A percentile compares a stretch with the other conserved stretches of the same genome.
Conservation (phyloP, 2,888 invertebrate genomes). For the Cephonodes hylas region DNA sequence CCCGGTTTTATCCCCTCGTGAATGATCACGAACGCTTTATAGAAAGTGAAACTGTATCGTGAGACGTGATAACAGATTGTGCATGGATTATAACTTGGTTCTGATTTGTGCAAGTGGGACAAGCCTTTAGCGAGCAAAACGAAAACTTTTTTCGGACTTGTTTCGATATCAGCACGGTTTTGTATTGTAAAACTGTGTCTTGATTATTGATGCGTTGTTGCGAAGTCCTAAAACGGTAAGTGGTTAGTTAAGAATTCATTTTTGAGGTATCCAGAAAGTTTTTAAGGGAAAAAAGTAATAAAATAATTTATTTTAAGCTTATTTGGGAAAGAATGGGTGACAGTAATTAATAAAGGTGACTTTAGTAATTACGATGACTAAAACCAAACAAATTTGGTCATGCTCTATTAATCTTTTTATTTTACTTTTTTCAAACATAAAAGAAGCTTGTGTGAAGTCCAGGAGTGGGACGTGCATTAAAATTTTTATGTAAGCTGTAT, state of each 20-base stretch:
- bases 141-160: conserved; percentile 53
- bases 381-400: neutral
- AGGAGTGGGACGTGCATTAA: too few relatives aligned
- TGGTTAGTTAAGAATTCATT: conserved; percentile 12
- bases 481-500: too few relatives aligned
- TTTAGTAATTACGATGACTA: neutral
- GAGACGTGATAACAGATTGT: conserved; percentile 62
- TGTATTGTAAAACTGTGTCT: conserved; percentile 66
- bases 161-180: conserved; percentile 77
- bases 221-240: conserved; percentile 62
- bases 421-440: neutral
- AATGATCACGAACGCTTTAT: conserved; percentile 56
- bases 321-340: neutral
- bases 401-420: neutral
- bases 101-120: conserved; percentile 52
- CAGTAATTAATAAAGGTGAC: neutral
- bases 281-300: neutral
- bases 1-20: conserved; percentile 49
- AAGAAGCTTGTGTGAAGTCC: too few relatives aligned
- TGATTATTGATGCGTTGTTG: conserved; percentile 64
- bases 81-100: conserved; percentile 59
- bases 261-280: neutral
- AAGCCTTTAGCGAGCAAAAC: conserved; percentile 49
- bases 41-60: conserved; percentile 70
- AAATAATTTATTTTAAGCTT: neutral